Conservation (phyloP, 2,113 vertebrate genomes). For the Pangasianodon hypophthalmus region DNA sequence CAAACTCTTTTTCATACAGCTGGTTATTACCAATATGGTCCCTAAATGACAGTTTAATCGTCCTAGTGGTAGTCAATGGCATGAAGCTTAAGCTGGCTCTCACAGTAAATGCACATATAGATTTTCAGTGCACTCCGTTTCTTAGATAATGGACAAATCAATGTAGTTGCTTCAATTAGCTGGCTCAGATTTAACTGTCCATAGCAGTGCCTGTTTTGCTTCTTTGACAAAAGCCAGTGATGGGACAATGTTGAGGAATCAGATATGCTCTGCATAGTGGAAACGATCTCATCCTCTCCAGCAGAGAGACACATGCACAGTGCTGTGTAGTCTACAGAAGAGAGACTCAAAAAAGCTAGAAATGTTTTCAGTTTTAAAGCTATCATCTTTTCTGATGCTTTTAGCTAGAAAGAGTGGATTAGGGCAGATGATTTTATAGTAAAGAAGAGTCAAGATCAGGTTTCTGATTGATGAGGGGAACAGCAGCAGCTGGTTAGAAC, state of each 20-base stretch:
- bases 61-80: constrained; percentile 16
- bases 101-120: constrained; percentile 35
- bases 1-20: constrained; percentile 22
- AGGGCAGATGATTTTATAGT: neutral
- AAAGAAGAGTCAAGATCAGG: neutral
- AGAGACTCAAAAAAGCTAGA: neutral
- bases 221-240: neutral
- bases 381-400: neutral
- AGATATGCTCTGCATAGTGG: neutral
- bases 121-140: constrained; percentile 38
- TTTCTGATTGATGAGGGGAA: neutral
- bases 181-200: neutral
- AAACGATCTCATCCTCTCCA: neutral
- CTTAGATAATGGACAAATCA: constrained; percentile 45
- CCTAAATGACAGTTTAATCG: constrained; percentile 36
- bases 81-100: constrained; percentile 11
- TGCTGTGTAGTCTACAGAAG: neutral
- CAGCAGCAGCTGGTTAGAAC: neutral
- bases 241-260: neutral
- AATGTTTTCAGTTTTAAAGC: neutral
- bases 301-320: neutral
- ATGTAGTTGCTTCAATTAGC: constrained; percentile 28
- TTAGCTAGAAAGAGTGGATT: neutral
- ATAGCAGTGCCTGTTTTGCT: neutral
- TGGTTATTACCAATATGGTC: constrained; percentile 30